Evolutionary conservation across 2,113 vertebrate genomes (phyloP).

Genomic region (Anolis carolinensis): DNA sequence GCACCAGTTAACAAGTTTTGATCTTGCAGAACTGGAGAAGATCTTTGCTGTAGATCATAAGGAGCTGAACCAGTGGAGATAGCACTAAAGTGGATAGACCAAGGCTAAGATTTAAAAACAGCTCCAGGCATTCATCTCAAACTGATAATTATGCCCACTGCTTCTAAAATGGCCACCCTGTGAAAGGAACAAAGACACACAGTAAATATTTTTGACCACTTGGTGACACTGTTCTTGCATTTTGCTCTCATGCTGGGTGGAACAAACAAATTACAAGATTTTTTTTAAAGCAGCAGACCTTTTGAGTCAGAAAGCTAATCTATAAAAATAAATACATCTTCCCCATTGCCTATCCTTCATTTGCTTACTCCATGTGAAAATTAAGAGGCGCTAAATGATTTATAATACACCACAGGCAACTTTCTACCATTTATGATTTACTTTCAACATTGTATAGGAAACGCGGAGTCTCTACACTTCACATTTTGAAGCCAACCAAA

Average conservation of each 20-base stretch:
- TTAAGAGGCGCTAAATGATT: slow-evolving; percentile 9
- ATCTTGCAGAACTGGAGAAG: background rate
- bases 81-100: background rate
- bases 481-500: slow-evolving; percentile 29
- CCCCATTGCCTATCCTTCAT: slow-evolving; percentile 14
- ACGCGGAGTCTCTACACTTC: background rate
- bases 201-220: slow-evolving; percentile 11
- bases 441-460: slow-evolving; percentile 21
- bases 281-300: slow-evolving; percentile 11
- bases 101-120: background rate
- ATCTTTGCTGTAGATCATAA: background rate
- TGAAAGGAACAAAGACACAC: slow-evolving; percentile 10
- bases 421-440: slow-evolving; percentile 29
- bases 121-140: background rate
- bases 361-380: slow-evolving; percentile 39
- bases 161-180: background rate
- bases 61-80: background rate
- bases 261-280: background rate
- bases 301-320: slow-evolving; percentile 50
- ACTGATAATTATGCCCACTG: background rate
- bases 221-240: slow-evolving; percentile 49
- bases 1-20: too few species aligned
- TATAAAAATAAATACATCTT: slow-evolving; percentile 53
- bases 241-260: slow-evolving; percentile 6
- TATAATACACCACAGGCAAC: slow-evolving; percentile 21